phyloP scores from a whole-genome alignment of 2,888 invertebrate species.

The Drosophila hamatofila region DNA sequence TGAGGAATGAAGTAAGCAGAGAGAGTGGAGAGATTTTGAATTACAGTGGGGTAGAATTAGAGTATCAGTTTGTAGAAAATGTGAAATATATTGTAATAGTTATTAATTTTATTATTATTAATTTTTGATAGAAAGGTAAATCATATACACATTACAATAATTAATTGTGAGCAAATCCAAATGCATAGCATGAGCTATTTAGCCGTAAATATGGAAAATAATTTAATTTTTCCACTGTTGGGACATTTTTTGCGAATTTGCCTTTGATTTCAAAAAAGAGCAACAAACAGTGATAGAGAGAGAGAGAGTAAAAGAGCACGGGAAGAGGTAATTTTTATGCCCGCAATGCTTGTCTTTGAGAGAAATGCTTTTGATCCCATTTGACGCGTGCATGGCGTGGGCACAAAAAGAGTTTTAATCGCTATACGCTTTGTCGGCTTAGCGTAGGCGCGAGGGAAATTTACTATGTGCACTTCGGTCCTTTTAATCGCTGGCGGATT shows the following conservation, averaged over 20 bases:
- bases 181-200: neutral
- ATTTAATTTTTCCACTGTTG: neutral
- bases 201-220: neutral
- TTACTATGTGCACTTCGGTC: constrained; percentile 4
- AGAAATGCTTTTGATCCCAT: constrained; percentile 11
- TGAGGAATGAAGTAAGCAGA: neutral
- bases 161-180: neutral
- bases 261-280: neutral
- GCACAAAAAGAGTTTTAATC: constrained; percentile 8
- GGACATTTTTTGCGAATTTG: constrained; percentile 2
- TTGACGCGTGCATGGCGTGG: constrained; percentile 5
- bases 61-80: neutral
- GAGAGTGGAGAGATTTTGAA: neutral
- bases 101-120: neutral
- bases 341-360: constrained; percentile 2
- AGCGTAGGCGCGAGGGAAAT: constrained; percentile 2
- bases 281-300: neutral
- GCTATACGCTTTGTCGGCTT: constrained; percentile 1
- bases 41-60: neutral
- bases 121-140: neutral
- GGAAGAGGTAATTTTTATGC: neutral
- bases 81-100: neutral
- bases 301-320: neutral
- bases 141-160: neutral
- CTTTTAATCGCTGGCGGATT: neutral